A percentile compares a stretch with the other conserved stretches of the same genome.
Conservation (phyloP, 2,113 vertebrate genomes). For the Indicator maculatus region DNA sequence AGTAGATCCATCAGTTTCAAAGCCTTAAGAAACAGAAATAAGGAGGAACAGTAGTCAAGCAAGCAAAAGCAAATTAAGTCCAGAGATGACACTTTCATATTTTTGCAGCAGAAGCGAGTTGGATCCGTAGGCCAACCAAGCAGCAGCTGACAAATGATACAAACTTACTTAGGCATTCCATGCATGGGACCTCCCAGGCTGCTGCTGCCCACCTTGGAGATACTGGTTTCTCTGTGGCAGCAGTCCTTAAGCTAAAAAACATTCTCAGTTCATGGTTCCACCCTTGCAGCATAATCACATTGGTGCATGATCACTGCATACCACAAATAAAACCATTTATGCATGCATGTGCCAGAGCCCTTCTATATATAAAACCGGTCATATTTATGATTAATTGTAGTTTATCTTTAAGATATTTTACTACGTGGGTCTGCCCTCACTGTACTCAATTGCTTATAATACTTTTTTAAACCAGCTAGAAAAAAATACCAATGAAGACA, state of each 20-base stretch:
- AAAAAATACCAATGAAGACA: not conserved
- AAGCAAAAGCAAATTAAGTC: not conserved
- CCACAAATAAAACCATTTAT: not conserved
- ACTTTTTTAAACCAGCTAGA: not conserved
- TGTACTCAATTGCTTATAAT: not conserved
- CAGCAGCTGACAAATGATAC: not conserved
- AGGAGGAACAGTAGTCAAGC: not conserved
- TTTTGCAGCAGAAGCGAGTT: not conserved
- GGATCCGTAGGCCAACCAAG: fast-evolving
- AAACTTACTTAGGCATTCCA: not conserved
- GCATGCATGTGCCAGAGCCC: not conserved
- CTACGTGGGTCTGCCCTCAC: not conserved
- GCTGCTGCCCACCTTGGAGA: not conserved
- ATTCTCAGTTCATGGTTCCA: not conserved
- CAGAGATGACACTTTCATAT: not conserved
- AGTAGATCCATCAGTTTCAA: conserved; percentile 68
- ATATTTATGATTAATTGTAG: not conserved
- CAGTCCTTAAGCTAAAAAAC: not conserved
- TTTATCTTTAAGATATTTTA: not conserved
- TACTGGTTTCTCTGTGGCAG: not conserved
- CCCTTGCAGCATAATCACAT: not conserved
- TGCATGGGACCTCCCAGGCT: not conserved
- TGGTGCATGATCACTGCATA: not conserved
- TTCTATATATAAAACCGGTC: not conserved
- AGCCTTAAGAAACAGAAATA: conserved; percentile 59